phyloP scores from a whole-genome alignment of 2,113 vertebrate genomes.

The Gambusia holbrooki region DNA sequence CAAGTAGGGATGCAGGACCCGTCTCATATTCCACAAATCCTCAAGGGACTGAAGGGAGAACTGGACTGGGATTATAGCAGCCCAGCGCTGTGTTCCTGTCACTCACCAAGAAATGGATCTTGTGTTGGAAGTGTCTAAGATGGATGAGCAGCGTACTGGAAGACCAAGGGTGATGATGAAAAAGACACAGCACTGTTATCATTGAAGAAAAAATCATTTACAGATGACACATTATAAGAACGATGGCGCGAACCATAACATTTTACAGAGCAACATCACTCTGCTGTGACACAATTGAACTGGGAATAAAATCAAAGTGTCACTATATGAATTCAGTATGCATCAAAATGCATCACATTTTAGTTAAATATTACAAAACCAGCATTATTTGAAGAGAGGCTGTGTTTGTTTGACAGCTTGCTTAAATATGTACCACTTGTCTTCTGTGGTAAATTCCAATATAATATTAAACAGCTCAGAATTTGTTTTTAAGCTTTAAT shows the following conservation, averaged over 20 bases:
- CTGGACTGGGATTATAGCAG: slow-evolving; percentile 57
- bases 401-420: slow-evolving; percentile 6
- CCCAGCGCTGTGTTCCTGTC: slow-evolving; percentile 51
- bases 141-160: slow-evolving; percentile 27
- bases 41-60: slow-evolving; percentile 50
- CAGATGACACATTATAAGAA: slow-evolving; percentile 48
- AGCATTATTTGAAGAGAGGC: slow-evolving; percentile 7
- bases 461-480: not conserved
- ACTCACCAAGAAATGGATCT: slow-evolving; percentile 58
- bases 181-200: slow-evolving; percentile 21
- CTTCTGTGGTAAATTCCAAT: not conserved
- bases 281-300: slow-evolving; percentile 17
- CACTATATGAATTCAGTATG: slow-evolving; percentile 8
- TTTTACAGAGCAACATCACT: slow-evolving; percentile 25
- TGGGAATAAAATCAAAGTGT: slow-evolving; percentile 8
- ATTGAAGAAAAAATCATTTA: slow-evolving; percentile 16
- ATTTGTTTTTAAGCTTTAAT: not conserved
- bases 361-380: not conserved
- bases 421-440: slow-evolving; percentile 7
- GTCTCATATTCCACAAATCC: slow-evolving; percentile 58
- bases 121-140: slow-evolving; percentile 34
- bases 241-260: slow-evolving; percentile 18
- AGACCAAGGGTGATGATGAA: slow-evolving; percentile 35
- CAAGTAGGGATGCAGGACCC: slow-evolving; percentile 18
- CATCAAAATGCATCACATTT: not conserved